These are phyloP conservation scores for Heliconius hermathena DNA, from an alignment of 1,140 invertebrate genomes.

Conservation along the genomic window DNA sequence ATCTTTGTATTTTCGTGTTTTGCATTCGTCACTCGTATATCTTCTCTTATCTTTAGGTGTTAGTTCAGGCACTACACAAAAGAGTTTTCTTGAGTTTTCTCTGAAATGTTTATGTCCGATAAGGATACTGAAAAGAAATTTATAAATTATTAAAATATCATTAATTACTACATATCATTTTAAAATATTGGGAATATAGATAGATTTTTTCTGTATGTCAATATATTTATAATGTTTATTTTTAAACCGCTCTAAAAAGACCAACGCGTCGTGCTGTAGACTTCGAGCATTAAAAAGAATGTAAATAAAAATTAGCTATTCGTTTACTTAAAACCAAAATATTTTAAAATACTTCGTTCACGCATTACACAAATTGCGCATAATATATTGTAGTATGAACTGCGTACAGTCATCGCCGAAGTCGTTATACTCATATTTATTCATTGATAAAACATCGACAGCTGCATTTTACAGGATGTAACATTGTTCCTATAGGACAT, in stretches of 20 bases:
- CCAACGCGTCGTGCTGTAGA: slow-evolving; percentile 13
- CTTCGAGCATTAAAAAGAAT: background rate
- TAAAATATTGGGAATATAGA: no score
- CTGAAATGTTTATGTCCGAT: background rate
- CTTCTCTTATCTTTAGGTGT: background rate
- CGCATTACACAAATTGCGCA: slow-evolving; percentile 9
- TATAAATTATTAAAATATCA: background rate
- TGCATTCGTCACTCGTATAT: background rate
- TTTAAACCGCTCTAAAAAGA: background rate
- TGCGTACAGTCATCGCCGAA: slow-evolving; percentile 3
- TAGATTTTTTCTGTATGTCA: no score
- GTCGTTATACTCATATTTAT: slow-evolving; percentile 9
- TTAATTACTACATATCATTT: no score
- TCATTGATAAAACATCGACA: slow-evolving; percentile 12
- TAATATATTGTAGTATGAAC: background rate
- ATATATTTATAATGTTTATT: background rate
- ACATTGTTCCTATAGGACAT: background rate
- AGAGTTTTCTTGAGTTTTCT: background rate
- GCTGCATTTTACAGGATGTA: slow-evolving; percentile 11
- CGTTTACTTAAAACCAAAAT: background rate
- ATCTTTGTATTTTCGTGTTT: background rate
- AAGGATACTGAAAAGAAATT: background rate
- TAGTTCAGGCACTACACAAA: background rate
- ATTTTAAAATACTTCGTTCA: background rate
- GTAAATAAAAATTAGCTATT: background rate